These are phyloP conservation scores for Quadriops clusia DNA, from an alignment of 2,888 invertebrate genomes.

Conservation along the genomic window DNA sequence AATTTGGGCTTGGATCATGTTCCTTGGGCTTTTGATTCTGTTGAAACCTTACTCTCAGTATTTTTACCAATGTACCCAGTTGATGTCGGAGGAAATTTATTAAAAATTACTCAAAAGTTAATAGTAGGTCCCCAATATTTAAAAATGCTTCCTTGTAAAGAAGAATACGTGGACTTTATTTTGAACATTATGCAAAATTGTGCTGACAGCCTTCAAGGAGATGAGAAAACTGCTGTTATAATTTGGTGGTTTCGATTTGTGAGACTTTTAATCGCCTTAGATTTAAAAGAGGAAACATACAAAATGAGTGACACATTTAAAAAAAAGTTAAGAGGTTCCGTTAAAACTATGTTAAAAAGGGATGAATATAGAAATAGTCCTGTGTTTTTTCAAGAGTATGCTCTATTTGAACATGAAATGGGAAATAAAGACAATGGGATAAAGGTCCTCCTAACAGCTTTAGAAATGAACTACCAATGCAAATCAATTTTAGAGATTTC, in stretches of 20 bases:
- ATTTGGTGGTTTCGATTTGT: constrained; percentile 53
- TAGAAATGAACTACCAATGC: constrained; percentile 27
- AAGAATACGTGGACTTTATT: constrained; percentile 45
- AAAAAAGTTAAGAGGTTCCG: constrained; percentile 39
- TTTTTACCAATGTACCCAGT: constrained; percentile 30
- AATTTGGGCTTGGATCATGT: constrained; percentile 35
- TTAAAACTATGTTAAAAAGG: constrained; percentile 45
- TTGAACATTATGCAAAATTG: constrained; percentile 41
- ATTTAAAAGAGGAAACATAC: constrained; percentile 34
- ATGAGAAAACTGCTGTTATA: constrained; percentile 44
- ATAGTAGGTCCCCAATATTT: constrained; percentile 48
- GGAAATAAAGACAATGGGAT: constrained; percentile 37
- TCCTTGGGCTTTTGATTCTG: constrained; percentile 39
- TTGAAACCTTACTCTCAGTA: constrained; percentile 39
- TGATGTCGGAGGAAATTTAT: no score
- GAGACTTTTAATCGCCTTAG: constrained; percentile 40
- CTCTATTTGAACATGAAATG: constrained; percentile 46
- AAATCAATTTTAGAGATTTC: constrained; percentile 20
- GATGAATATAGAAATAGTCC: constrained; percentile 43
- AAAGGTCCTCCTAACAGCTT: constrained; percentile 41
- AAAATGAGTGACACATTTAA: constrained; percentile 34
- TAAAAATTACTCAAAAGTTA: constrained; percentile 35
- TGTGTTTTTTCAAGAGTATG: constrained; percentile 50
- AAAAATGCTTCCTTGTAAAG: constrained; percentile 46
- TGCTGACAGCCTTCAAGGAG: constrained; percentile 37